Conservation (phyloP, 2,797 vertebrate species). For the Nyctalus aviator region DNA sequence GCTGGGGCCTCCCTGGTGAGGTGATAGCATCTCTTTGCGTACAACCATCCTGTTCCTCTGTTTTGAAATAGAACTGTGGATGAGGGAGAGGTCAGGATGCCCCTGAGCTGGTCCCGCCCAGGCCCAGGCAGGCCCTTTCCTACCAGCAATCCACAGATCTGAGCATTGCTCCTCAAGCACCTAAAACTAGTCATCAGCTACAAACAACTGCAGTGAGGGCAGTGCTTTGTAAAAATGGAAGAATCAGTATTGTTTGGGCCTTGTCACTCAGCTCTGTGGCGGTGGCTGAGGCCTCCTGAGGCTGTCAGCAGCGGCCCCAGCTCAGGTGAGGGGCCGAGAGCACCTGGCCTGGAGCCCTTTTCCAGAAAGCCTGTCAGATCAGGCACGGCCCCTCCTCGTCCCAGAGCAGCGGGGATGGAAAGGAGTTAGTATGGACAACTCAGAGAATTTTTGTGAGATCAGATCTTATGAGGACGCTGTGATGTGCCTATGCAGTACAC, state of each 20-base stretch:
- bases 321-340: rapidly evolving
- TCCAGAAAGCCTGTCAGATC: not conserved
- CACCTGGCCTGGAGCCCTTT: not conserved
- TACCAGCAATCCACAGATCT: not conserved
- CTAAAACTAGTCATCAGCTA: not conserved
- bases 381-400: not conserved
- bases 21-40: not conserved
- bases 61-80: not conserved
- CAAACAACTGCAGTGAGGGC: not conserved
- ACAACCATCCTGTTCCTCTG: not conserved
- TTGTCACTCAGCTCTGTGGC: not conserved
- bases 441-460: not conserved
- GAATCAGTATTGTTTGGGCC: not conserved
- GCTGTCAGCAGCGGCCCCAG: not conserved
- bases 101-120: not conserved
- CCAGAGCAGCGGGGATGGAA: not conserved
- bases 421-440: not conserved
- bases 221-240: not conserved
- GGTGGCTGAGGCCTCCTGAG: too few relatives aligned
- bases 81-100: not conserved
- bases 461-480: not conserved
- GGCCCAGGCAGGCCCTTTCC: rapidly evolving
- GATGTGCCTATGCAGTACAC: not conserved
- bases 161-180: not conserved
- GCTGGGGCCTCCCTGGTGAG: not conserved